Percentiles rank a stretch among this genome's conserved stretches.
phyloP scores from a whole-genome alignment of 2,797 vertebrate species.

The Huso huso region DNA sequence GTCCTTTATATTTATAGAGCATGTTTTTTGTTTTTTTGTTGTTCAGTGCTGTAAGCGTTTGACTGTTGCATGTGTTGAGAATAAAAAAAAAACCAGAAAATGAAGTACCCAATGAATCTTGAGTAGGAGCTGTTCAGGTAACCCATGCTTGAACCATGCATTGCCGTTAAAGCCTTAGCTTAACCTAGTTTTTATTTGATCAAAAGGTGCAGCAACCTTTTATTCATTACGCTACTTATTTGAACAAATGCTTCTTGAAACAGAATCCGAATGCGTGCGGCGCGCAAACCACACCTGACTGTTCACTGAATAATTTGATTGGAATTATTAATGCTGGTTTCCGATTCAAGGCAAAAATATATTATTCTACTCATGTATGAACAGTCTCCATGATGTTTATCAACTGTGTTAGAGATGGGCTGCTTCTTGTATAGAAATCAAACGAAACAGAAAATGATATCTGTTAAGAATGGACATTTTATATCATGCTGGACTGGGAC shows the following conservation, averaged over 20 bases:
- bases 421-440: too few species aligned
- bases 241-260: conserved; percentile 5
- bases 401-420: too few species aligned
- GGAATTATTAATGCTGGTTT: conserved; percentile 3
- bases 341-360: not conserved
- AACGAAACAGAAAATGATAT: too few species aligned
- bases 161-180: not conserved
- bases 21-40: too few species aligned
- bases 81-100: conserved; percentile 3
- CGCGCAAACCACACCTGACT: not conserved
- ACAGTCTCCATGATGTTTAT: too few species aligned
- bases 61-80: not conserved
- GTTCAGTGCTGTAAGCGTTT: too few species aligned
- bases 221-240: not conserved
- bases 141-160: conserved; percentile 6
- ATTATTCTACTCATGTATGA: too few species aligned
- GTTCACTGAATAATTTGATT: not conserved
- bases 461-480: too few species aligned
- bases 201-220: conserved; percentile 1
- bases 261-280: not conserved
- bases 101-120: not conserved
- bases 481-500: too few species aligned
- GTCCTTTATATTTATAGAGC: too few species aligned
- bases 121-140: not conserved
- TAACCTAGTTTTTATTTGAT: conserved; percentile 5